Percentiles rank a stretch among this genome's conserved stretches.
These are phyloP conservation scores for Deilephila elpenor DNA, from an alignment of 2,888 invertebrate genomes.

Conservation along the genomic window DNA sequence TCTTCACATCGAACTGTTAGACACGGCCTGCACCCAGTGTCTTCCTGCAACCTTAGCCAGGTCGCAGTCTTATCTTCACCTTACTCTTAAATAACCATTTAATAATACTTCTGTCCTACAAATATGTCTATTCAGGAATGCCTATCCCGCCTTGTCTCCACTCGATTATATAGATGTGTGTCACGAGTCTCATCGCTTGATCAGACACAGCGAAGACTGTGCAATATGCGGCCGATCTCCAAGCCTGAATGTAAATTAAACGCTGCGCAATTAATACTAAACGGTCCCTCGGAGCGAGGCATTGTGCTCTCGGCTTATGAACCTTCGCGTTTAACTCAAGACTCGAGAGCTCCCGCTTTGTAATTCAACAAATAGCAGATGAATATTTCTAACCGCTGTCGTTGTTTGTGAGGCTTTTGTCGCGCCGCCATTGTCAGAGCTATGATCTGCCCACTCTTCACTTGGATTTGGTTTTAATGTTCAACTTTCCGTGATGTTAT, in stretches of 20 bases:
- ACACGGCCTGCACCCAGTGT: too few species aligned
- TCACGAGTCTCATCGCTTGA: background rate
- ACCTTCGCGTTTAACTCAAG: background rate
- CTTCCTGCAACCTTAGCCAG: too few species aligned
- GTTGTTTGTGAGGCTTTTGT: background rate
- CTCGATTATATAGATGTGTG: background rate
- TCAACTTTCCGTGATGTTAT: background rate
- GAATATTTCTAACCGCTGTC: constrained; percentile 14
- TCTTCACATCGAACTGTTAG: too few species aligned
- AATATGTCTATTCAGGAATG: too few species aligned
- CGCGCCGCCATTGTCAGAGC: background rate
- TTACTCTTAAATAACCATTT: too few species aligned
- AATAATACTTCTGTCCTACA: too few species aligned
- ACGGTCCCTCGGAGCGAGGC: constrained; percentile 13
- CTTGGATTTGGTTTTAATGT: background rate
- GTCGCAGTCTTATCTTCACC: too few species aligned
- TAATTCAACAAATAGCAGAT: constrained; percentile 20
- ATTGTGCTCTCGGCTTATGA: constrained; percentile 4
- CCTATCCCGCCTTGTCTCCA: background rate
- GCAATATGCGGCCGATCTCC: constrained; percentile 7
- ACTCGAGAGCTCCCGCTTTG: constrained; percentile 13
- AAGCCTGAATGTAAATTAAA: constrained; percentile 28
- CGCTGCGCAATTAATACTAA: constrained; percentile 32
- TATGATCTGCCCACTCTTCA: background rate
- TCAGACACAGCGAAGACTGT: constrained; percentile 3